Conservation (phyloP, 2,113 vertebrate species). For the Rissa tridactyla region DNA sequence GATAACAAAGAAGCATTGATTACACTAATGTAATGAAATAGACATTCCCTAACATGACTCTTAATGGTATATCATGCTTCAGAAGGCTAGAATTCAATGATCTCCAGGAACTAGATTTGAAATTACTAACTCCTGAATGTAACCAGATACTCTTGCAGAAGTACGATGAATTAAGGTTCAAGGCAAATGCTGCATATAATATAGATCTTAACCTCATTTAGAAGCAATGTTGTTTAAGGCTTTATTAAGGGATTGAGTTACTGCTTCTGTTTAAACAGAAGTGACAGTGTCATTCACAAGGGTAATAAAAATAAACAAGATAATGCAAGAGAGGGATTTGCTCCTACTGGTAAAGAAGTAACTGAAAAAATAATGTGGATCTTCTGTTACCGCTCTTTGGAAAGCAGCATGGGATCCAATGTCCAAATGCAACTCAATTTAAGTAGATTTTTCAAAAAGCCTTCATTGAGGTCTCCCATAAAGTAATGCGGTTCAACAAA, state of each 20-base stretch:
- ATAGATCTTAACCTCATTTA: slow-evolving; percentile 35
- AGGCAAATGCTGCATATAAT: slow-evolving; percentile 12
- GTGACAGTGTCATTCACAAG: slow-evolving; percentile 29
- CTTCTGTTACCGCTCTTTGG: background rate
- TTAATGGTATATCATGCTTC: background rate
- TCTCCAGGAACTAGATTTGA: slow-evolving; percentile 22
- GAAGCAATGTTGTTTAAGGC: slow-evolving; percentile 16
- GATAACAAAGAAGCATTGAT: background rate
- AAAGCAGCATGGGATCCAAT: background rate
- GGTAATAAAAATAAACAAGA: slow-evolving; percentile 44
- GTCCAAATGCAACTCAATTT: slow-evolving; percentile 26
- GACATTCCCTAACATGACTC: background rate
- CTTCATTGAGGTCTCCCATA: background rate
- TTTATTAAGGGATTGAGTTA: slow-evolving; percentile 31
- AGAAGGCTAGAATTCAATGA: slow-evolving; percentile 8
- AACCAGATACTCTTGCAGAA: slow-evolving; percentile 22
- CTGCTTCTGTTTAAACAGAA: background rate
- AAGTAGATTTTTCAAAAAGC: background rate
- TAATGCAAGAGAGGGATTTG: slow-evolving; percentile 34
- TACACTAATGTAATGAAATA: background rate
- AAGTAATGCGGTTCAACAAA: background rate
- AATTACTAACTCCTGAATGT: background rate
- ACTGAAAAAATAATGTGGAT: background rate
- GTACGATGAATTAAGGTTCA: slow-evolving; percentile 11
- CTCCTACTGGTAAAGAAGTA: background rate